Evolutionary conservation across 1,140 invertebrate species (phyloP).

Genomic region (Sycobia sp.): DNA sequence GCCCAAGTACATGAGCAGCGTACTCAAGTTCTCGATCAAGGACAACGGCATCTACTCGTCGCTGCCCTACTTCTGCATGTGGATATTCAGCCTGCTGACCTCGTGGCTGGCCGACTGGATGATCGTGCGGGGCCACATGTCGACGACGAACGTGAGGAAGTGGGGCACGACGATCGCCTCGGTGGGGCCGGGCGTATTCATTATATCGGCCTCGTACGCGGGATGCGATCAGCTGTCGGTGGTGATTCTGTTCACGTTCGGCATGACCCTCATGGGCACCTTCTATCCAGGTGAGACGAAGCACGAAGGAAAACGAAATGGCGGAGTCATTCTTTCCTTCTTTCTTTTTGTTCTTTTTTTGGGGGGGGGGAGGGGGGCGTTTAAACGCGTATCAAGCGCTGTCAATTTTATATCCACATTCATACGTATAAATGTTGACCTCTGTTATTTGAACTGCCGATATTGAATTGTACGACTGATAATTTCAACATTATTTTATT

Average conservation of each 20-base stretch:
- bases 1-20: constrained; percentile 90
- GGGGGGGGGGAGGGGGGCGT: too few relatives aligned
- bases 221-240: constrained; percentile 72
- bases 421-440: too few relatives aligned
- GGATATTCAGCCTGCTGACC: constrained; percentile 71
- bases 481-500: too few relatives aligned
- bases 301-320: too few relatives aligned
- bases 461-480: too few relatives aligned
- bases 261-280: constrained; percentile 77
- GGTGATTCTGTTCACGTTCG: constrained; percentile 71
- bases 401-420: too few relatives aligned
- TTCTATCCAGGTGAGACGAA: constrained; percentile 71
- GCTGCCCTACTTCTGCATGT: constrained; percentile 76
- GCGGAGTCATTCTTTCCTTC: too few relatives aligned
- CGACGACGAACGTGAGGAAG: constrained; percentile 70
- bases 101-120: constrained; percentile 73
- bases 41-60: constrained; percentile 72
- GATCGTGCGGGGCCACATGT: constrained; percentile 65
- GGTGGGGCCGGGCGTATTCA: constrained; percentile 76
- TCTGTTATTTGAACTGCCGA: too few relatives aligned
- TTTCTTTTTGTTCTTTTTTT: too few relatives aligned
- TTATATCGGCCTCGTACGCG: constrained; percentile 80
- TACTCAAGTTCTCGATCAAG: constrained; percentile 82
- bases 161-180: constrained; percentile 76
- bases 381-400: too few relatives aligned